Percentiles rank a stretch among this genome's conserved stretches.
phyloP scores from a whole-genome alignment of 2,888 invertebrate species.

The Brachyopa scutellaris region DNA sequence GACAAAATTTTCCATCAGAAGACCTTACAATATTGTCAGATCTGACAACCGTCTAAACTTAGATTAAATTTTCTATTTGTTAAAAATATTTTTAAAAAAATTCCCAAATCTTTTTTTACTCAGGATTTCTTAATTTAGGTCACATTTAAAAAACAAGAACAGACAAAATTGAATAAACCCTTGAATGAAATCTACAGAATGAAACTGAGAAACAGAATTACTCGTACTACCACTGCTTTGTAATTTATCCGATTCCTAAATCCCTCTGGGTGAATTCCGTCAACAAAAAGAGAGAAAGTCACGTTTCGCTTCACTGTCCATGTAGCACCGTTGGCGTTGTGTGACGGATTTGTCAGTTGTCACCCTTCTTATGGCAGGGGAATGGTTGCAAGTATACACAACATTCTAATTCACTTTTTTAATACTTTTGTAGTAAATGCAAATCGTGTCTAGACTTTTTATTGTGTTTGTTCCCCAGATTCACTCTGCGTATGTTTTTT shows the following conservation, averaged over 20 bases:
- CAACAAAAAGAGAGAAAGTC: conserved; percentile 15
- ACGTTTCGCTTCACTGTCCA: too few relatives aligned
- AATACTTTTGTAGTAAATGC: neutral
- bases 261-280: neutral
- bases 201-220: neutral
- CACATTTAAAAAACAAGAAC: conserved; percentile 4
- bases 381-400: neutral
- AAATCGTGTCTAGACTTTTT: conserved; percentile 68
- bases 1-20: too few relatives aligned
- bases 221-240: neutral
- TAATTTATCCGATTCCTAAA: neutral
- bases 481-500: conserved; percentile 29
- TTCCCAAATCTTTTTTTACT: too few relatives aligned
- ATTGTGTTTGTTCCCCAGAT: conserved; percentile 72
- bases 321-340: neutral
- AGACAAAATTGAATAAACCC: conserved; percentile 24
- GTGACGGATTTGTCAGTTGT: conserved; percentile 23
- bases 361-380: conserved; percentile 3
- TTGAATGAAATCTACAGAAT: neutral
- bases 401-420: neutral
- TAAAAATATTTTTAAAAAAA: too few relatives aligned
- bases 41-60: too few relatives aligned
- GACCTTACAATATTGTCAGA: too few relatives aligned
- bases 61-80: too few relatives aligned
- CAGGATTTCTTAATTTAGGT: neutral